Conservation (phyloP, 2,797 vertebrate genomes). For the Hephaestus fuliginosus region DNA sequence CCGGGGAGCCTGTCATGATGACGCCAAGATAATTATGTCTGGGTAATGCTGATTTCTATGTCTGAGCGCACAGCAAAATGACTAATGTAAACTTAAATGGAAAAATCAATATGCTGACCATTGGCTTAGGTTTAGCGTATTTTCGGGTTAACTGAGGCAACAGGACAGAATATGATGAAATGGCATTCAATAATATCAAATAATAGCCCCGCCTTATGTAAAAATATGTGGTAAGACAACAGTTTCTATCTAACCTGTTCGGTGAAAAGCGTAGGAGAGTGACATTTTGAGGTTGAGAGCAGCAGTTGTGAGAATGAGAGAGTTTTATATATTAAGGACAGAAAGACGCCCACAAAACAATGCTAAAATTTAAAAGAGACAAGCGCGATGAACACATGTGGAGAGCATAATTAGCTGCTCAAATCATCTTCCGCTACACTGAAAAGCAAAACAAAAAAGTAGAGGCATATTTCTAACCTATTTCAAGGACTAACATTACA, state of each 20-base stretch:
- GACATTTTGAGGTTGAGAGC: not conserved
- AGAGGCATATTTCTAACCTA: too few species aligned
- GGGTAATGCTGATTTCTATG: not conserved
- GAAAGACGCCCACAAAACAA: not conserved
- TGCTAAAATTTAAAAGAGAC: not conserved
- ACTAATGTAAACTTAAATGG: not conserved
- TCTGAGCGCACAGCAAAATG: not conserved
- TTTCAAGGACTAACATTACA: not conserved
- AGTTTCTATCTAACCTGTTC: not conserved
- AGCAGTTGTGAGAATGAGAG: not conserved
- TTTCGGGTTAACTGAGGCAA: not conserved
- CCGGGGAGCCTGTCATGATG: not conserved
- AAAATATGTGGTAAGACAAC: not conserved
- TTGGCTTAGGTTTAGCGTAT: not conserved
- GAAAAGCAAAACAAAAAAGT: not conserved
- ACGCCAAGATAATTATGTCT: conserved; percentile 12
- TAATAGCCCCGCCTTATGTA: not conserved
- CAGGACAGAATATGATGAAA: too few species aligned
- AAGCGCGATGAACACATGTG: not conserved
- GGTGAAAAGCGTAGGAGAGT: not conserved
- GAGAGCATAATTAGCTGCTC: not conserved
- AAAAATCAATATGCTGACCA: not conserved
- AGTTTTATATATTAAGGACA: not conserved
- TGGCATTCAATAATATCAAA: not conserved
- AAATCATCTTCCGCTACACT: not conserved